phyloP scores from a whole-genome alignment of 2,888 invertebrate species.

The Eilema depressum region DNA sequence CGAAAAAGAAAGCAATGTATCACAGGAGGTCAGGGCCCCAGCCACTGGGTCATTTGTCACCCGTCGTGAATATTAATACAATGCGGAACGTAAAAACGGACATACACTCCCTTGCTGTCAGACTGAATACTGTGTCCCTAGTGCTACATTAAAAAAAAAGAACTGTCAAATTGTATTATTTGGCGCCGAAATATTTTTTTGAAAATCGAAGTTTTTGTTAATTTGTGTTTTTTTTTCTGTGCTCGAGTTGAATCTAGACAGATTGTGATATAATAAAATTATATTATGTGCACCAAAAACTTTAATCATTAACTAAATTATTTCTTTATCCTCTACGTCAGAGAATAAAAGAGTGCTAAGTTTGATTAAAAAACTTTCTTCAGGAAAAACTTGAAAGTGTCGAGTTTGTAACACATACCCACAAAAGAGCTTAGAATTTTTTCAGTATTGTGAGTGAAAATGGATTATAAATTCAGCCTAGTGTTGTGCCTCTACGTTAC shows the following conservation, averaged over 20 bases:
- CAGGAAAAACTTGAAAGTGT: neutral
- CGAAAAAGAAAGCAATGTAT: constrained; percentile 67
- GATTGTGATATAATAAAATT: neutral
- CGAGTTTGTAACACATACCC: neutral
- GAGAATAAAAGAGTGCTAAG: constrained; percentile 24
- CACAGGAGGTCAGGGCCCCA: constrained; percentile 71
- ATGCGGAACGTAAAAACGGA: constrained; percentile 42
- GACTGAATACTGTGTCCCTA: constrained; percentile 38
- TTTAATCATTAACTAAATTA: neutral
- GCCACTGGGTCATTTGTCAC: constrained; percentile 74
- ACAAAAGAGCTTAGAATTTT: neutral
- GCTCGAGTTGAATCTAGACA: neutral
- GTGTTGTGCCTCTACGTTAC: constrained; percentile 55
- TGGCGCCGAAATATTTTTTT: neutral
- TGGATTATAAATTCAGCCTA: constrained; percentile 42
- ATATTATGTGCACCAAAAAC: neutral
- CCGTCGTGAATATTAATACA: constrained; percentile 69
- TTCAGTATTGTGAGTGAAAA: constrained; percentile 34
- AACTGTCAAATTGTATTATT: constrained; percentile 7
- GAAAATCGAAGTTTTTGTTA: neutral
- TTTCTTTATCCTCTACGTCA: constrained; percentile 30
- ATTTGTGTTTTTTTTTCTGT: neutral
- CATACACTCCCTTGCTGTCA: constrained; percentile 54
- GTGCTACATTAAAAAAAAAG: constrained; percentile 30
- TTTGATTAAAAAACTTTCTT: neutral